phyloP scores from a whole-genome alignment of 1,140 invertebrate species.

The Spodoptera litura region DNA sequence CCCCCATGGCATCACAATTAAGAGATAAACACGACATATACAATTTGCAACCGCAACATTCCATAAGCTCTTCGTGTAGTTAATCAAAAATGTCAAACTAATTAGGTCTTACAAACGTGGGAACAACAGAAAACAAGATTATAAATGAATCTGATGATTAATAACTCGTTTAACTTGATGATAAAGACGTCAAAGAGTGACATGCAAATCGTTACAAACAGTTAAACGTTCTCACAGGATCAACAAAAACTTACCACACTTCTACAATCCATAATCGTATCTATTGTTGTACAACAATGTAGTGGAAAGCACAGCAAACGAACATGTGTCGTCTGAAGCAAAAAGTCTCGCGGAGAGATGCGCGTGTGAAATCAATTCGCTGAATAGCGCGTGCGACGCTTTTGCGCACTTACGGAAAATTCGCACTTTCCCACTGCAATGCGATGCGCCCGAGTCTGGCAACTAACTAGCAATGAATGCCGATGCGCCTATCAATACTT shows the following conservation, averaged over 20 bases:
- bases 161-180: not conserved
- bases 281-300: slow-evolving; percentile 70
- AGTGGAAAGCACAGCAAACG: slow-evolving; percentile 65
- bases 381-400: slow-evolving; percentile 21
- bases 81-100: no score
- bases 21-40: no score
- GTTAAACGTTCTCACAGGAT: slow-evolving; percentile 1
- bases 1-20: no score
- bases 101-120: no score
- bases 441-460: slow-evolving; percentile 56
- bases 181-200: not conserved
- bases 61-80: no score
- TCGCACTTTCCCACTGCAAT: slow-evolving; percentile 57
- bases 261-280: slow-evolving; percentile 73
- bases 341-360: slow-evolving; percentile 35
- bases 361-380: slow-evolving; percentile 40
- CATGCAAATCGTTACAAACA: slow-evolving; percentile 21
- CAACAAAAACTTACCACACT: slow-evolving; percentile 70
- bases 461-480: slow-evolving; percentile 70
- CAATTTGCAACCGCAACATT: no score
- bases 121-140: no score
- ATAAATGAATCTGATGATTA: not conserved
- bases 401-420: slow-evolving; percentile 55
- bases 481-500: slow-evolving; percentile 67
- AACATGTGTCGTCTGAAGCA: slow-evolving; percentile 29